Percentiles rank a stretch among this genome's conserved stretches.
These are phyloP conservation scores for Chouioia cunea DNA, from an alignment of 2,888 invertebrate species.

Conservation along the genomic window DNA sequence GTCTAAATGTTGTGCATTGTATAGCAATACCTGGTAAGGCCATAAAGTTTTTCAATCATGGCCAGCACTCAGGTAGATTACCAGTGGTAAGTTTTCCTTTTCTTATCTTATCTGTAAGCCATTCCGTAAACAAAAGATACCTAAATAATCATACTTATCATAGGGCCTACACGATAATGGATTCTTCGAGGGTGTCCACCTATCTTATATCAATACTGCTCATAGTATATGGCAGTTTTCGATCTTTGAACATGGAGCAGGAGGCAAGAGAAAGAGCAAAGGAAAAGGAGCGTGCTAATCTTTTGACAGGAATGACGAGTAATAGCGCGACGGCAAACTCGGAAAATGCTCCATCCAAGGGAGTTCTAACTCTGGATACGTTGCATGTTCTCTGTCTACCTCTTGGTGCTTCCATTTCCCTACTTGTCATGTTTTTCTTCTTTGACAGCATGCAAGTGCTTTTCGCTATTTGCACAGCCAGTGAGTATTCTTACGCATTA, in stretches of 20 bases:
- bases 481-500: constrained; percentile 73
- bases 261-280: constrained; percentile 88
- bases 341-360: constrained; percentile 61
- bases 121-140: too few species aligned
- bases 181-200: constrained; percentile 96
- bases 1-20: constrained; percentile 60
- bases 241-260: constrained; percentile 95
- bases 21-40: constrained; percentile 62
- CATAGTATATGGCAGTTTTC: constrained; percentile 97
- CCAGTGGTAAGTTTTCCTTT: constrained; percentile 67
- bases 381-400: constrained; percentile 98
- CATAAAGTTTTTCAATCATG: constrained; percentile 64
- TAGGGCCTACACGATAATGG: constrained; percentile 96
- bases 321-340: constrained; percentile 62
- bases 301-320: constrained; percentile 72
- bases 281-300: constrained; percentile 80
- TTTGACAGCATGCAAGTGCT: constrained; percentile 98
- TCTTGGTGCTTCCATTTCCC: constrained; percentile 93
- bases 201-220: constrained; percentile 97
- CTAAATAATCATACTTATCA: neutral
- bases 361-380: constrained; percentile 93
- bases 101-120: constrained; percentile 6
- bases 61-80: constrained; percentile 70
- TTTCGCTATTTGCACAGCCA: constrained; percentile 96
- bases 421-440: constrained; percentile 98